Conservation (phyloP, 2,888 invertebrate genomes). For the Athalia circularis region DNA sequence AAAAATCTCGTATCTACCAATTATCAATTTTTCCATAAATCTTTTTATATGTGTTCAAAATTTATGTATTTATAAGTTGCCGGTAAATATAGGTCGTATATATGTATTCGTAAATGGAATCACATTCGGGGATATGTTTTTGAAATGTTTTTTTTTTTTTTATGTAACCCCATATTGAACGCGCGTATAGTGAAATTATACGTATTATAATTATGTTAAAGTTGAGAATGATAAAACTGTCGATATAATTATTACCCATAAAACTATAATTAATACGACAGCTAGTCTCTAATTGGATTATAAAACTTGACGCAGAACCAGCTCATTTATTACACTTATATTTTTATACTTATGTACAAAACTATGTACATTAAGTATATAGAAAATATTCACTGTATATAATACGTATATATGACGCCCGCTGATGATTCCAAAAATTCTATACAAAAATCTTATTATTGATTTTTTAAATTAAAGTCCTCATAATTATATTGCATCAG, state of each 20-base stretch:
- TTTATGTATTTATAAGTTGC: too few relatives aligned
- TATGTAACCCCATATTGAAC: too few relatives aligned
- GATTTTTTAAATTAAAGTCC: neutral
- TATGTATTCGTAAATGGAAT: too few relatives aligned
- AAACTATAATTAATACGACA: conserved; percentile 41
- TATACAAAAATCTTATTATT: neutral
- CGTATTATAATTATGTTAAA: conserved; percentile 22
- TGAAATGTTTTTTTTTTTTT: too few relatives aligned
- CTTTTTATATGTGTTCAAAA: too few relatives aligned
- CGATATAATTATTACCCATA: conserved; percentile 43
- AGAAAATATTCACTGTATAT: neutral
- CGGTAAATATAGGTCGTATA: too few relatives aligned
- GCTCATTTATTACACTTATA: neutral
- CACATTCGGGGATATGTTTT: too few relatives aligned
- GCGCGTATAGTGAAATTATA: too few relatives aligned
- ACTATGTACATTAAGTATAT: neutral
- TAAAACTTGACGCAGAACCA: conserved; percentile 38
- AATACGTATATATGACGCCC: neutral
- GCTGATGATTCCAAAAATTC: too few relatives aligned
- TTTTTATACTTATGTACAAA: neutral
- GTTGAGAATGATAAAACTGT: conserved; percentile 35
- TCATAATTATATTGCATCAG: too few relatives aligned
- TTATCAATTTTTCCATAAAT: too few relatives aligned
- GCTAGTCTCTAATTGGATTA: conserved; percentile 34
- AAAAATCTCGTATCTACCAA: too few relatives aligned